A percentile compares a stretch with the other conserved stretches of the same genome.
These are phyloP conservation scores for Jaculus jaculus DNA, from an alignment of 2,113 vertebrate genomes.

Conservation along the genomic window DNA sequence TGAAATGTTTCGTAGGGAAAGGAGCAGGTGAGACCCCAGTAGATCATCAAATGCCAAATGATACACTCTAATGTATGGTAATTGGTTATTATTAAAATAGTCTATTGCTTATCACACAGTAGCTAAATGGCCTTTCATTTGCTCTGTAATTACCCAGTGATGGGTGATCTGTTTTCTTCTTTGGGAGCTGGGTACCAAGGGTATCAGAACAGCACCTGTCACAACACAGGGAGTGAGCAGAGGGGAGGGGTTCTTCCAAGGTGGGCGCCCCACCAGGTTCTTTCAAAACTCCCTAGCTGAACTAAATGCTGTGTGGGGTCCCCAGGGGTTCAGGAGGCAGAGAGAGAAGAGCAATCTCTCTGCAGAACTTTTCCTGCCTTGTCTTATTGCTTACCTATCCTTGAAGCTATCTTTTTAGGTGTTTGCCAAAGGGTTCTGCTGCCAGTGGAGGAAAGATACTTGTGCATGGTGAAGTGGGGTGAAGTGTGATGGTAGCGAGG, in stretches of 20 bases:
- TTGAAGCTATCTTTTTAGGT: background rate
- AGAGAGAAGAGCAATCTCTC: background rate
- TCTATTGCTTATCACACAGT: conserved; percentile 86
- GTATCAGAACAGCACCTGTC: conserved; percentile 73
- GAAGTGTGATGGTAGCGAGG: too few relatives aligned
- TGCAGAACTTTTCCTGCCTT: background rate
- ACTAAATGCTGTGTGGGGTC: background rate
- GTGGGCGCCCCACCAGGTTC: background rate
- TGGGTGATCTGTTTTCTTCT: conserved; percentile 83
- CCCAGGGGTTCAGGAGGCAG: background rate
- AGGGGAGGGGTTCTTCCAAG: conserved; percentile 62
- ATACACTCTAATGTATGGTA: conserved; percentile 84
- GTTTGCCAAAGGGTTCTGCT: background rate
- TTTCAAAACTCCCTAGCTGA: background rate
- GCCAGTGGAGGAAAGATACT: background rate
- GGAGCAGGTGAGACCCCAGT: conserved; percentile 83
- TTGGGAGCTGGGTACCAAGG: conserved; percentile 71
- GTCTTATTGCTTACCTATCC: background rate
- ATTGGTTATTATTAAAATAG: conserved; percentile 87
- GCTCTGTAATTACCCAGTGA: conserved; percentile 84
- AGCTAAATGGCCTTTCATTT: conserved; percentile 84
- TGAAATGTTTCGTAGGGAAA: conserved; percentile 76
- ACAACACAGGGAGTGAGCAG: conserved; percentile 57
- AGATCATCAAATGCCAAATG: conserved; percentile 85
- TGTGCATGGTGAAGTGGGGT: background rate